Base-by-base conservation (phyloP, 1,140 invertebrate species). In the Centruroides sculpturatus region DNA sequence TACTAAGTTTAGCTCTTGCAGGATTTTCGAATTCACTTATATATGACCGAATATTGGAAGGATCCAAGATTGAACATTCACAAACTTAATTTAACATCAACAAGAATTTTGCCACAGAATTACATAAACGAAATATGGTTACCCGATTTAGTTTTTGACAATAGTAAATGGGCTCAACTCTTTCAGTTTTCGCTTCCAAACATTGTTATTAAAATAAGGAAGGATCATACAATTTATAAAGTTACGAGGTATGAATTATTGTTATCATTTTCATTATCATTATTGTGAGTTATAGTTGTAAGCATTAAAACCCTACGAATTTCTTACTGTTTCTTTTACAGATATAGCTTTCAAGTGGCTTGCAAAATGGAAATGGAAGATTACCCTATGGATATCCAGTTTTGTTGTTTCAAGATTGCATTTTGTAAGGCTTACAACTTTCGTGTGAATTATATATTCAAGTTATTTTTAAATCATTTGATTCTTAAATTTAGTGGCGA, bases 321-420 rank as follows among this genome's bases (percentile, higher is more conserved):
- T 23, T 23, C 23, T 23, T 41, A 41, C 41, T 8, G 8, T 6
- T 50, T 56, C 12, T 56, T 36, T 54, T 55, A 48, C 35, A 67
- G 66, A 58, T 60, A 66, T 55, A 62, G 58, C 8, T 58, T 67
- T n/a, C 58, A 60, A 13, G 65, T 67, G 5, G 56, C 59, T 5
- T 73, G 71, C 55, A 67, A 60, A 10, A 71, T 73, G 71, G 59
- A 66, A 13, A 63, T 73, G 12, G 66, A 71, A 9, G 68, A 65
- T 9, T 73, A 71, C 62, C 71, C 71, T n/a, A 70, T 72, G 67
- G 71, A 73, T 59, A 65, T 58, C 6, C 71, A 73, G 54, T 60
- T 57, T 5, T 73, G 71, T 57, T 64, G 60, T 3, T 46, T 73
- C 10, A 68, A 67, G 36, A 60, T 72, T 35, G 64, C 68, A 55